Percentiles rank a stretch among this genome's conserved stretches.
These are phyloP conservation scores for Heliconius erato DNA, from an alignment of 2,888 invertebrate genomes.

Conservation along the genomic window DNA sequence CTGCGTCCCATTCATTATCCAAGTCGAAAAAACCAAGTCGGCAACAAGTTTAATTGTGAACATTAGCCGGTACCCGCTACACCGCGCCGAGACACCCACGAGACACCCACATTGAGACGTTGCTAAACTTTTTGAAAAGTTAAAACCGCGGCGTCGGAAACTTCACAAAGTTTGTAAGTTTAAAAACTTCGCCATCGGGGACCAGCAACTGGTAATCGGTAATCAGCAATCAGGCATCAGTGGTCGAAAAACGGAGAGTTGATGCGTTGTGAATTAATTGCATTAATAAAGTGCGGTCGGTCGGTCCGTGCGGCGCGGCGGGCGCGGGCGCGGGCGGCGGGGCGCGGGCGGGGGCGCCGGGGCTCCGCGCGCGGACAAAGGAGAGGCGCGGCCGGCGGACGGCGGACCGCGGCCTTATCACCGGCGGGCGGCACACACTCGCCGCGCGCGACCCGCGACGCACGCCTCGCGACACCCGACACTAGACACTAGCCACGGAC, in stretches of 20 bases:
- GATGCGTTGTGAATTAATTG: conserved; percentile 77
- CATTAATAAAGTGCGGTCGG: conserved; percentile 76
- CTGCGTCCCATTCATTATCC: conserved; percentile 39
- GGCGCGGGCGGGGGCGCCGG: conserved; percentile 63
- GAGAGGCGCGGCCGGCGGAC: conserved; percentile 78
- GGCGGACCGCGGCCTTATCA: conserved; percentile 79
- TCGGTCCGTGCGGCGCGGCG: conserved; percentile 46
- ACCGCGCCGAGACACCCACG: conserved; percentile 63
- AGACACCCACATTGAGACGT: conserved; percentile 52
- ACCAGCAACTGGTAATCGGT: neutral
- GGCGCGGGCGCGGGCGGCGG: conserved; percentile 52
- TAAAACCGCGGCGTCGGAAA: conserved; percentile 58
- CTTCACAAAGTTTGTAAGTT: conserved; percentile 56
- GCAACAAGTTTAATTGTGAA: conserved; percentile 40
- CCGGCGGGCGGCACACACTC: conserved; percentile 78
- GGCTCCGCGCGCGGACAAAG: conserved; percentile 75
- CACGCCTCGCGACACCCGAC: conserved; percentile 61
- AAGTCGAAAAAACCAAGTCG: conserved; percentile 41
- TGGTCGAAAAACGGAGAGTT: conserved; percentile 58
- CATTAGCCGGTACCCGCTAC: conserved; percentile 34
- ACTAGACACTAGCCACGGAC: conserved; percentile 6
- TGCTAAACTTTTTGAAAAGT: conserved; percentile 70
- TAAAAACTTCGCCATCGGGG: conserved; percentile 45
- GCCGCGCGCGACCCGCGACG: conserved; percentile 77
- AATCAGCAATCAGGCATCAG: conserved; percentile 33